Evolutionary conservation across 2,888 invertebrate genomes (phyloP), one percentile per base, ranked within the genome.

Genomic region (Eristalis arbustorum): DNA sequence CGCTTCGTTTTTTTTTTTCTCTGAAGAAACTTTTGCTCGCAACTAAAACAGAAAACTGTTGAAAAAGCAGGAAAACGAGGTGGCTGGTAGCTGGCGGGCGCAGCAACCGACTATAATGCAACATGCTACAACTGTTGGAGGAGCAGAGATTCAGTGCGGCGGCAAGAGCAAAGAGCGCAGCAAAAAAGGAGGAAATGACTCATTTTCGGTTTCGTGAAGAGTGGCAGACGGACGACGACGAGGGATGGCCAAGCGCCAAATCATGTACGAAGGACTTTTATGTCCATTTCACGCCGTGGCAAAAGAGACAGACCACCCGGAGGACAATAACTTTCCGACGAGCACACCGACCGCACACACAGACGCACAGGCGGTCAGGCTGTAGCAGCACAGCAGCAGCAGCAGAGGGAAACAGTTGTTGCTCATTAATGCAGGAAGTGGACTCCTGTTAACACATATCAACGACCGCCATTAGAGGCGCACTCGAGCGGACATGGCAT

Each of bases 361-460:
- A 25, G 2, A 25, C 25, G 25, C 25, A 25, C 25, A 25, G 25
- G 25, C 25, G 68, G n/a, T n/a, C n/a, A n/a, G n/a, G n/a, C n/a
- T n/a, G n/a, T n/a, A n/a, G 64, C 31, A 31, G 31, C 8, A n/a
- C n/a, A 31, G 31, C 8, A 10, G 31, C 31, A 31, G 31, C 31
- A 56, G 31, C 69, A 74, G 67, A 66, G 71, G 59, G 59, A 82
- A 78, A 79, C 78, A 87, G 78, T 87, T 87, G 83, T 87, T 87
- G 78, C 83, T 87, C 87, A 87, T 87, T 87, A 87, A 87, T 87
- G 78, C 87, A 87, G 87, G 87, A 87, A 87, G 83, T 78, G 78
- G 63, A 68, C 63, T 79, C 78, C 83, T 83, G 83, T 79, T 87
- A 87, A 83, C 87, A 79, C 87, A 87, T 79, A 83, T 83, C 87